Base-by-base conservation (phyloP, 2,797 vertebrate genomes). In the Labroides dimidiatus region DNA sequence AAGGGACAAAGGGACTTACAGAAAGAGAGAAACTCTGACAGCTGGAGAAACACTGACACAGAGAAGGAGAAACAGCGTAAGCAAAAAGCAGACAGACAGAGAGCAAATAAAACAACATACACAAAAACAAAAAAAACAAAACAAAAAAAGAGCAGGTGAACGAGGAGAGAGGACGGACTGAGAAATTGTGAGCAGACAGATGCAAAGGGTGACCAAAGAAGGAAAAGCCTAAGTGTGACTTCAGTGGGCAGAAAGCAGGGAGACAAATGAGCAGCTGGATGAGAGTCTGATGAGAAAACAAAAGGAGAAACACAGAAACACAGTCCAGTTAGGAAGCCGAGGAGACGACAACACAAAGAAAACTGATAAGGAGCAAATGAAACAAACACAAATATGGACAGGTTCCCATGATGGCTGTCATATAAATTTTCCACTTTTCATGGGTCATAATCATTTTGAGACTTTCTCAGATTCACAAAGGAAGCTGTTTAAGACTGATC, bases 11-110 rank as follows among this genome's bases (percentile, higher is more conserved):
- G 65, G 55, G 81, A 93, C 92, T 91, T 91, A 91, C 92, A 93
- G 91, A 92, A 42, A 91, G 80, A 91, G 92, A 90, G 82, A 92
- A 90, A 92, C 89, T 91, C 89, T 93, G 91, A 92, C 92, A 92
- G 89, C 92, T 87, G 71, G 91, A 91, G 84, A 92, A 88, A 90
- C 92, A 92, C 92, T 93, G 86, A 88, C 73, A 73, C 64, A 69
- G 74, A 91, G 84, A 89, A 91, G 81, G 76, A 87, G 48, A 80
- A 88, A 83, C 69, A 81, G 75, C 14, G 14, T 89, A 74, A 87
- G 77, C 78, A 24, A 73, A 61, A 85, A 81, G 80, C 79, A 10
- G 49, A 83, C 77, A 54, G 73, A 89, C 50, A 41, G 33, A 79
- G 62, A 84, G 73, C 61, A 72, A 77, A 81, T 43, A 47, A 77